Evolutionary conservation across 2,113 vertebrate species (phyloP).

Genomic region (Grantiella picta): DNA sequence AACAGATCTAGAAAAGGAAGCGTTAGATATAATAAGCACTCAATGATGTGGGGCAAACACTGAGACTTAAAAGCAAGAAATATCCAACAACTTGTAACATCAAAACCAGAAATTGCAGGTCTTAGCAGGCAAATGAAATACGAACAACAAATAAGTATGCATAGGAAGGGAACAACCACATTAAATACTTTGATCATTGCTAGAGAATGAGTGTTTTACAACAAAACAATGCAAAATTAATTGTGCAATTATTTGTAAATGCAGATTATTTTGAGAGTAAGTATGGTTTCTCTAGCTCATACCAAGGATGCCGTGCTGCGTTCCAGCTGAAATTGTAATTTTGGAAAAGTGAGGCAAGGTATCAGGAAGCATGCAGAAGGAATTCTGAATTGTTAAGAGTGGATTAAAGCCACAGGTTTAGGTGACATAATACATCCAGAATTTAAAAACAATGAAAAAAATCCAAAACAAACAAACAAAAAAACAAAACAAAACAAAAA

Average conservation of each 20-base stretch:
- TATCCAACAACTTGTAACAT: constrained; percentile 27
- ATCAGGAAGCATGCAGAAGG: background rate
- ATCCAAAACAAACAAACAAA: background rate
- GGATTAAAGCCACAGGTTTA: background rate
- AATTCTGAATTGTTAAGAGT: constrained; percentile 8
- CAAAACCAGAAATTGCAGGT: constrained; percentile 18
- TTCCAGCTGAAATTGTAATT: background rate
- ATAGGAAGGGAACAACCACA: background rate
- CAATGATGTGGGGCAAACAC: background rate
- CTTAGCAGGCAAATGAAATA: constrained; percentile 19
- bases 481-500: background rate
- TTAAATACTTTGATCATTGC: background rate
- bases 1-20: constrained; percentile 40
- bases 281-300: background rate
- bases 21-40: background rate
- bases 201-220: background rate
- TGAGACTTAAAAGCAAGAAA: constrained; percentile 41
- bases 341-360: constrained; percentile 26
- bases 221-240: background rate
- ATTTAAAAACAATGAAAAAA: background rate
- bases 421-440: background rate
- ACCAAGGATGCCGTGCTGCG: background rate
- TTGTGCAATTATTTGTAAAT: background rate
- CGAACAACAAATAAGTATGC: background rate
- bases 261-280: background rate